These are phyloP conservation scores for Mormoops blainvillei DNA, from an alignment of 2,113 vertebrate species.

Conservation along the genomic window DNA sequence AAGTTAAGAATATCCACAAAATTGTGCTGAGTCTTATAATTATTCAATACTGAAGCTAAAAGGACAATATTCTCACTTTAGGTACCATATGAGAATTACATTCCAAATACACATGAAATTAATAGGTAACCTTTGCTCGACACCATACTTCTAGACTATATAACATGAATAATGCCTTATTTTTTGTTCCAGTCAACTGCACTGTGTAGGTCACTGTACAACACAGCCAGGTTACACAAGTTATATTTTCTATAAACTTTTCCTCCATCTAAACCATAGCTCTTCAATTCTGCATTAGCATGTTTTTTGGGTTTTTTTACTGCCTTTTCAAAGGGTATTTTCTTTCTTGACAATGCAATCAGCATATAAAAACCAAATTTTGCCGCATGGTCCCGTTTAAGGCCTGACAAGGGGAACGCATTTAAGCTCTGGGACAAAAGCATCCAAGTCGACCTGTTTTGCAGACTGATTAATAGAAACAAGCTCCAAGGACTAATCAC, in stretches of 20 bases:
- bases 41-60: background rate
- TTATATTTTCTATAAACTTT: conserved; percentile 33
- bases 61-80: background rate
- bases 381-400: conserved; percentile 39
- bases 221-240: background rate
- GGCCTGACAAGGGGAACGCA: conserved; percentile 69
- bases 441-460: conserved; percentile 75
- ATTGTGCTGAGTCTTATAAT: background rate
- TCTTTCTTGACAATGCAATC: conserved; percentile 44
- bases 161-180: background rate
- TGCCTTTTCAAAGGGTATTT: conserved; percentile 43
- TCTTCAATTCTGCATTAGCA: background rate
- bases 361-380: conserved; percentile 48
- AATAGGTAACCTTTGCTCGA: background rate
- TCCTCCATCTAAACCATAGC: background rate
- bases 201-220: background rate
- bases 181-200: background rate
- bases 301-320: background rate
- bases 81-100: background rate
- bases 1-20: background rate
- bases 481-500: conserved; percentile 83
- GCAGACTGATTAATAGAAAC: conserved; percentile 85
- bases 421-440: conserved; percentile 74
- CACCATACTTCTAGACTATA: background rate
- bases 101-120: background rate